phyloP scores from a whole-genome alignment of 2,113 vertebrate genomes.

The Epinephelus lanceolatus region DNA sequence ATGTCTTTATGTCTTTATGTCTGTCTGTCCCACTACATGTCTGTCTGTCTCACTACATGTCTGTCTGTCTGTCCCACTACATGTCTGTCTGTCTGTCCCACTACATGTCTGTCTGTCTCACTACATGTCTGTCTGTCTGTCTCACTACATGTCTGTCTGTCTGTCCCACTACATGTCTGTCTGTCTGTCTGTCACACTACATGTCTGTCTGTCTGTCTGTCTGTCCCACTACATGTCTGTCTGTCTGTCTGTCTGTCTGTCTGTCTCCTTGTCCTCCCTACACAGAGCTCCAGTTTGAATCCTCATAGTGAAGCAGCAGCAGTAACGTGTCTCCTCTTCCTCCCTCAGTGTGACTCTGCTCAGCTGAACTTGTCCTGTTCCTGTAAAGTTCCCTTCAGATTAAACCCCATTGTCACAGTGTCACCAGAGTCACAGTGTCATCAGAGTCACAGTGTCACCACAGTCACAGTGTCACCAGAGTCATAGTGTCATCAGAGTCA shows the following conservation, averaged over 20 bases:
- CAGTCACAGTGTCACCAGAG: no score
- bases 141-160: no score
- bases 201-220: background rate
- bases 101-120: background rate
- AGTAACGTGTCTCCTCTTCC: background rate
- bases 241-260: no score
- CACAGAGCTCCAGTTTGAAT: conserved; percentile 61
- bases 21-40: no score
- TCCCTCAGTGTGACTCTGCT: background rate
- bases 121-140: no score
- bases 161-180: no score
- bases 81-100: background rate
- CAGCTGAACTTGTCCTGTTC: background rate
- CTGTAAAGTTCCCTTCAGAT: no score
- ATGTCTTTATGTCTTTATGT: no score
- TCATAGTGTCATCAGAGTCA: no score
- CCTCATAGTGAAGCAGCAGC: background rate
- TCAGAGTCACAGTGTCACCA: no score
- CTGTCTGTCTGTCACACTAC: background rate
- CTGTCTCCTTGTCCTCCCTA: conserved; percentile 30
- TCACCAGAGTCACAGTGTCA: no score
- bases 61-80: background rate
- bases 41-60: background rate
- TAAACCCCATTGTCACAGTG: background rate
- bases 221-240: no score